These are phyloP conservation scores for Pinna nobilis DNA, from an alignment of 1,140 invertebrate genomes.

Conservation along the genomic window DNA sequence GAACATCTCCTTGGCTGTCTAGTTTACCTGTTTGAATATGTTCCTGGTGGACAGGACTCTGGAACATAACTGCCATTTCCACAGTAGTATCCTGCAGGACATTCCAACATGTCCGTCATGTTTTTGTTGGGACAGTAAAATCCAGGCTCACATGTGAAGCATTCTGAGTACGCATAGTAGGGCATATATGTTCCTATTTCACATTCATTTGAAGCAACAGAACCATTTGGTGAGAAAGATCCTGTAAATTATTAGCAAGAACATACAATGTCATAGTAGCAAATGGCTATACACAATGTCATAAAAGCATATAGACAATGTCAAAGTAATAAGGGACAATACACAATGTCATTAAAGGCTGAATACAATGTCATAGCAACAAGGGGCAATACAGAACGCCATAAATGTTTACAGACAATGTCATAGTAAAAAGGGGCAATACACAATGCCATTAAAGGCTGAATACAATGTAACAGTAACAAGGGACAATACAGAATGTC, in stretches of 20 bases:
- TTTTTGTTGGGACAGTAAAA: constrained; percentile 68
- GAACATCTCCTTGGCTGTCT: neutral
- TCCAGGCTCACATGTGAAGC: constrained; percentile 64
- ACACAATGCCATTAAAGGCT: no score
- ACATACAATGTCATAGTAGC: neutral
- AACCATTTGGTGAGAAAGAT: constrained; percentile 65
- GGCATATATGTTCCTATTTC: constrained; percentile 64
- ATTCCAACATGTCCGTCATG: constrained; percentile 64
- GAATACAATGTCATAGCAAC: no score
- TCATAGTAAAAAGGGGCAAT: no score
- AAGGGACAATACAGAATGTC: no score
- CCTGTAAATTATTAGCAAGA: constrained; percentile 47
- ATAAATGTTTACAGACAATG: no score
- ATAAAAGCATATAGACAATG: neutral
- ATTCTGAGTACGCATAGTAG: constrained; percentile 50
- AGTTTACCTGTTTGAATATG: constrained; percentile 65
- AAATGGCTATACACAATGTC: no score
- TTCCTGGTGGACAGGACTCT: constrained; percentile 66
- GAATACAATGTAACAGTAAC: no score
- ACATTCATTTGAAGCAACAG: constrained; percentile 62
- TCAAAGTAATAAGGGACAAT: neutral
- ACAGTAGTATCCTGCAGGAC: constrained; percentile 69
- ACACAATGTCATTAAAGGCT: neutral
- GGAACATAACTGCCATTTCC: constrained; percentile 62
- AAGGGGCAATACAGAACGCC: no score